Evolutionary conservation across 1,140 invertebrate genomes (phyloP).

Genomic region (Archegozetes longisetosus): DNA sequence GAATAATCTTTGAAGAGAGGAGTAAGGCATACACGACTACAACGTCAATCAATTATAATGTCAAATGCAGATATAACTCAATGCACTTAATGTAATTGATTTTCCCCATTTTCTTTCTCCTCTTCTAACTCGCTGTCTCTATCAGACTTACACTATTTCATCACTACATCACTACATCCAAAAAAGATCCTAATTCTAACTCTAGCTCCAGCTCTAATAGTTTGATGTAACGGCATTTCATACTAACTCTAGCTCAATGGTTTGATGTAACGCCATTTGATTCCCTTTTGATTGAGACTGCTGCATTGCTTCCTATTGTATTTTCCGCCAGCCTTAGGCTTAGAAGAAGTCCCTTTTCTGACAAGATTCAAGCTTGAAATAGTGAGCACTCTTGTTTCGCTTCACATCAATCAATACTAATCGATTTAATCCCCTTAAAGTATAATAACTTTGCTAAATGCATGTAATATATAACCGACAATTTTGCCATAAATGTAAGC

Average conservation of each 20-base stretch:
- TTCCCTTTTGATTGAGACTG: not conserved
- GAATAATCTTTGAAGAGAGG: not conserved
- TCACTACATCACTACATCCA: not conserved
- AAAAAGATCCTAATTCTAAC: too few relatives aligned
- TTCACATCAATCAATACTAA: not conserved
- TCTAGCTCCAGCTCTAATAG: too few relatives aligned
- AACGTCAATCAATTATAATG: not conserved
- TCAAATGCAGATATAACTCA: not conserved
- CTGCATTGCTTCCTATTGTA: not conserved
- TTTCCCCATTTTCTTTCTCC: not conserved
- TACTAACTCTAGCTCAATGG: not conserved
- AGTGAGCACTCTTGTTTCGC: not conserved
- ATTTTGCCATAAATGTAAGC: slow-evolving; percentile 2
- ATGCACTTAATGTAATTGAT: not conserved
- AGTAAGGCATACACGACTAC: not conserved
- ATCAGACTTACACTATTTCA: not conserved
- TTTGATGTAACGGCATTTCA: not conserved
- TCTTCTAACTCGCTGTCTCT: not conserved
- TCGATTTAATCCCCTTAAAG: slow-evolving; percentile 1
- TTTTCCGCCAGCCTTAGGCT: too few relatives aligned
- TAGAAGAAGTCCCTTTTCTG: too few relatives aligned
- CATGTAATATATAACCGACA: not conserved
- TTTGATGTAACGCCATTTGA: not conserved
- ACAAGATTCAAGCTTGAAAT: not conserved
- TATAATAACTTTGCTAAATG: slow-evolving; percentile 4